Percentiles rank a stretch among this genome's conserved stretches.
These are phyloP conservation scores for Rhea pennata DNA, from an alignment of 2,113 vertebrate genomes.

Conservation along the genomic window DNA sequence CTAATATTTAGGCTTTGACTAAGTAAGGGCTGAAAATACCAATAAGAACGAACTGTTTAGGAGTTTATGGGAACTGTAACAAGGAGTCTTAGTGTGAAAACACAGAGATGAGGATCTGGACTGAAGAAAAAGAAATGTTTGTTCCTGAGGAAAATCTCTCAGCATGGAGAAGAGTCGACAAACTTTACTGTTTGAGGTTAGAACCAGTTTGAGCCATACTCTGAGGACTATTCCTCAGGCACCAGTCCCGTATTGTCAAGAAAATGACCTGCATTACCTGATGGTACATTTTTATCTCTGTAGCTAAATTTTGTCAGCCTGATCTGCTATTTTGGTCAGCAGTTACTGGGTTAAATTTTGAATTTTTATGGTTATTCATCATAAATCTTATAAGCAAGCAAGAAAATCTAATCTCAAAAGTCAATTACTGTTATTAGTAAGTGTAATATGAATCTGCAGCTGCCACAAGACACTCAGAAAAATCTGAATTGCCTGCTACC, in stretches of 20 bases:
- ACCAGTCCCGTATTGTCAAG: background rate
- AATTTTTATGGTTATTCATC: slow-evolving; percentile 25
- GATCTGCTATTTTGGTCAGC: background rate
- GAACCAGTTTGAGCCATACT: background rate
- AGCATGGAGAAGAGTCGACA: background rate
- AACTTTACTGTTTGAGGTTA: background rate
- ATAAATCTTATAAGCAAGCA: slow-evolving; percentile 16
- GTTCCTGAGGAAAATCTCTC: background rate
- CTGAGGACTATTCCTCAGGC: background rate
- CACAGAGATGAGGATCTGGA: background rate
- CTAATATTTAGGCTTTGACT: background rate
- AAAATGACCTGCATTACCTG: background rate
- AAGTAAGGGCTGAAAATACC: slow-evolving; percentile 3
- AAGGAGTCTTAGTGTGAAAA: background rate
- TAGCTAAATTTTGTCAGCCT: background rate
- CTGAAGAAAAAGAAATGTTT: background rate
- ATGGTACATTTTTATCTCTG: background rate
- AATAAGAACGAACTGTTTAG: background rate
- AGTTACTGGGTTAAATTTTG: slow-evolving; percentile 27
- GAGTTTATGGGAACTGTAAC: background rate
- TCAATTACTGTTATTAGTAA: slow-evolving; percentile 50
- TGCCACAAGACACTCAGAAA: slow-evolving; percentile 37
- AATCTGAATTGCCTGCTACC: slow-evolving; percentile 21
- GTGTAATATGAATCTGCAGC: slow-evolving; percentile 50
- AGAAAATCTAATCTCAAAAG: slow-evolving; percentile 50